A percentile compares a stretch with the other conserved stretches of the same genome.
These are phyloP conservation scores for Leptocoma aspasia DNA, from an alignment of 2,113 vertebrate species.

Conservation along the genomic window DNA sequence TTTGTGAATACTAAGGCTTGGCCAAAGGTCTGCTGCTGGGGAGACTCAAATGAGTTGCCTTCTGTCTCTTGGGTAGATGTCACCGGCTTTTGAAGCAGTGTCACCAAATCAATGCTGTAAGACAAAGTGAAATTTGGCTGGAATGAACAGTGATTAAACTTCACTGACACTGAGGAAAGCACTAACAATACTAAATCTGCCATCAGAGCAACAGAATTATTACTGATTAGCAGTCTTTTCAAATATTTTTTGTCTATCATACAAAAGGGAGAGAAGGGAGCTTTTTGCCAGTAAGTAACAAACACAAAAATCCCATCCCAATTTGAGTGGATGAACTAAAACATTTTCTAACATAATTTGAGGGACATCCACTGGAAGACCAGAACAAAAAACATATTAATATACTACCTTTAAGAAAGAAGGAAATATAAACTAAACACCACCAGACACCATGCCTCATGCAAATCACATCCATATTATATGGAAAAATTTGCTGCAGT, in stretches of 20 bases:
- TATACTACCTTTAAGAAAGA: neutral
- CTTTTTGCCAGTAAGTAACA: neutral
- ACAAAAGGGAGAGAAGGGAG: neutral
- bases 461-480: neutral
- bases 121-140: constrained; percentile 4
- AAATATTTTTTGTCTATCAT: neutral
- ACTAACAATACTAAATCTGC: neutral
- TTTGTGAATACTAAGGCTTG: constrained; percentile 96
- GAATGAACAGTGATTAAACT: neutral
- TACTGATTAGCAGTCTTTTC: neutral
- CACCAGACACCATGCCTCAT: neutral
- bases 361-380: neutral
- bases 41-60: constrained; percentile 73
- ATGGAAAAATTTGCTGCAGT: neutral
- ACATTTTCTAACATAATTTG: neutral
- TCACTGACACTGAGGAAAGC: neutral
- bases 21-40: constrained; percentile 83
- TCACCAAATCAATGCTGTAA: constrained; percentile 81
- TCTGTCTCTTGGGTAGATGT: constrained; percentile 72
- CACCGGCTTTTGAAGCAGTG: constrained; percentile 83
- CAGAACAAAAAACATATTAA: neutral
- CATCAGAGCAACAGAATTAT: neutral
- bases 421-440: neutral
- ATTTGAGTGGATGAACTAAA: neutral
- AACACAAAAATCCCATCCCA: neutral